phyloP scores from a whole-genome alignment of 2,113 vertebrate genomes.

The Antidorcas marsupialis region DNA sequence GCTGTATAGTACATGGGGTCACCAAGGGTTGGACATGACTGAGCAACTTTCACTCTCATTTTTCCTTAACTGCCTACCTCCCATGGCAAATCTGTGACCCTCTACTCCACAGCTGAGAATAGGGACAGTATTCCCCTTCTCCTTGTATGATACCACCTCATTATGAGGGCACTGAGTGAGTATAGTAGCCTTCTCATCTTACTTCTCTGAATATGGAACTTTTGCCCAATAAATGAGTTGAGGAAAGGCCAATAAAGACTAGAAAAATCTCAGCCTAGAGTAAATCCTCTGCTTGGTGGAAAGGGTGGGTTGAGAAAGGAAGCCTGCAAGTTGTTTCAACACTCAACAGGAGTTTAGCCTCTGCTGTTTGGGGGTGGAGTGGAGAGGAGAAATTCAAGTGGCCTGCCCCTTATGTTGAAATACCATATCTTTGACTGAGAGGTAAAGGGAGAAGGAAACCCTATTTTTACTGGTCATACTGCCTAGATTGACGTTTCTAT shows the following conservation, averaged over 20 bases:
- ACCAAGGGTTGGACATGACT: background rate
- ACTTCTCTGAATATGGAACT: background rate
- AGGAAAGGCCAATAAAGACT: background rate
- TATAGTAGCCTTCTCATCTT: background rate
- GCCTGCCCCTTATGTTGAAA: background rate
- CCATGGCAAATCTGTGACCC: background rate
- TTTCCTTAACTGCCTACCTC: background rate
- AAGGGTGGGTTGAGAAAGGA: background rate
- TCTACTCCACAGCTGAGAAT: background rate
- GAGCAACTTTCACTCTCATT: background rate
- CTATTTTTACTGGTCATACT: background rate
- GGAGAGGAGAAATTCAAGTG: background rate
- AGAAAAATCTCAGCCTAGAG: background rate
- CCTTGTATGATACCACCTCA: background rate
- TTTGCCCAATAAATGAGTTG: background rate
- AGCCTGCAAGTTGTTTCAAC: background rate
- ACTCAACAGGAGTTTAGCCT: background rate
- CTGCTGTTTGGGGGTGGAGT: background rate
- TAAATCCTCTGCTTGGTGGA: background rate
- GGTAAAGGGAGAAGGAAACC: too few species aligned
- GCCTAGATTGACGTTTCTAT: background rate
- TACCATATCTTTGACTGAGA: background rate
- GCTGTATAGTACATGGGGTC: background rate
- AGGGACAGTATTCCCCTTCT: background rate
- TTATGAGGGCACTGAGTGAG: accelerated